phyloP scores from a whole-genome alignment of 1,140 invertebrate species.

The Whitmania pigra region DNA sequence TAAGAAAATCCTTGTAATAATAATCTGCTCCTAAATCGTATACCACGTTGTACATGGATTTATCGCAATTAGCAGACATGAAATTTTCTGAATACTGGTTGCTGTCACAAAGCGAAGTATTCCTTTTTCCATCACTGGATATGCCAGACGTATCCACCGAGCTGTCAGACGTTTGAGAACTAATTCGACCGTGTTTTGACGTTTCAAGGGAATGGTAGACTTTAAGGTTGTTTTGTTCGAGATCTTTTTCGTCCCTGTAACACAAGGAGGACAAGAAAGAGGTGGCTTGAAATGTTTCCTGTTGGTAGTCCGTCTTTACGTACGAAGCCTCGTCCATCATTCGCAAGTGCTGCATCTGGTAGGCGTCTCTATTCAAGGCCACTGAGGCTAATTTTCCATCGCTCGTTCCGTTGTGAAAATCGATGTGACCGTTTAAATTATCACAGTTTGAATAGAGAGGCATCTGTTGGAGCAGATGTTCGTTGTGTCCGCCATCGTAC shows the following conservation, averaged over 20 bases:
- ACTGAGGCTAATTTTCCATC: neutral
- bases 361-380: neutral
- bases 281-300: constrained; percentile 6
- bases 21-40: constrained; percentile 1
- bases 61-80: neutral
- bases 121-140: neutral
- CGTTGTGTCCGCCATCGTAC: neutral
- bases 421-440: constrained; percentile 2
- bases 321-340: neutral
- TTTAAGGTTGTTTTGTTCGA: neutral
- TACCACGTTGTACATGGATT: neutral
- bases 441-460: constrained; percentile 4
- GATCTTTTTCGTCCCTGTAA: constrained; percentile 9
- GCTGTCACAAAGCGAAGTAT: too few relatives aligned
- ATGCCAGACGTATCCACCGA: neutral
- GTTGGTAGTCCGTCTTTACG: constrained; percentile 2
- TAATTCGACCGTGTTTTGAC: neutral
- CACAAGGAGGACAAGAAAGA: constrained; percentile 4
- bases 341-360: too few relatives aligned
- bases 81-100: neutral
- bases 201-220: constrained; percentile 4
- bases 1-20: neutral
- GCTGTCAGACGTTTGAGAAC: neutral
- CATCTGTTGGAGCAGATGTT: constrained; percentile 3
- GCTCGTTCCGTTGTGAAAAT: neutral